phyloP scores from a whole-genome alignment of 2,797 vertebrate species.

The Lagocephalus sceleratus region DNA sequence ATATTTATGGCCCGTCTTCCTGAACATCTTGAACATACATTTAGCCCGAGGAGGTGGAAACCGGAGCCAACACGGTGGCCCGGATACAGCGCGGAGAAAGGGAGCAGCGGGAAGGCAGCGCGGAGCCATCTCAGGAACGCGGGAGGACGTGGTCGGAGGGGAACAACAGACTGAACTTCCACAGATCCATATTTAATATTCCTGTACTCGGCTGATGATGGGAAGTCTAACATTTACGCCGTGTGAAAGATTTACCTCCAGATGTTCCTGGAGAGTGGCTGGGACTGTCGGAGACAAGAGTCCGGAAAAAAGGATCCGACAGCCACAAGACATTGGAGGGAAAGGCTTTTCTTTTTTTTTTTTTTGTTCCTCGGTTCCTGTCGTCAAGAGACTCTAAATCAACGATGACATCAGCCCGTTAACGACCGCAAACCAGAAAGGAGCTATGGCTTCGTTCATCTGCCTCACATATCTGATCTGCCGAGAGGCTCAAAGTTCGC shows the following conservation, averaged over 20 bases:
- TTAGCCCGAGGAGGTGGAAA: conserved; percentile 32
- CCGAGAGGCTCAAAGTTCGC: too few relatives aligned
- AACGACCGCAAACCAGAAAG: too few relatives aligned
- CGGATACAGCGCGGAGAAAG: conserved; percentile 28
- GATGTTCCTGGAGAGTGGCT: background rate
- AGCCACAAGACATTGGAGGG: too few relatives aligned
- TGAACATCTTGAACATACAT: conserved; percentile 41
- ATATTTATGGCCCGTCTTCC: conserved; percentile 44
- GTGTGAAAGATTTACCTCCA: background rate
- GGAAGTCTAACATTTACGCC: background rate
- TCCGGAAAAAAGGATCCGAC: too few relatives aligned
- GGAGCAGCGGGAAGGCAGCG: conserved; percentile 25
- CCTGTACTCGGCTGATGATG: background rate
- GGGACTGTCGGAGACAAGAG: too few relatives aligned
- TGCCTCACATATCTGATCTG: too few relatives aligned
- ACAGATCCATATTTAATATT: background rate
- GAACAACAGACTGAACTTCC: conserved; percentile 9
- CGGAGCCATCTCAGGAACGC: conserved; percentile 9
- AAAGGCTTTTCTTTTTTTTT: background rate
- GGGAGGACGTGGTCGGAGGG: conserved; percentile 20
- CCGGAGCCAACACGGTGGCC: conserved; percentile 28
- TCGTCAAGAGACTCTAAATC: background rate
- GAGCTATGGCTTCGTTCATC: too few relatives aligned
- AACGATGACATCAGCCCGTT: too few relatives aligned
- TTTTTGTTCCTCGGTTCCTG: too few relatives aligned